Evolutionary conservation across 2,888 invertebrate species (phyloP), one percentile per base, ranked within the genome.

Genomic region (Raillietiella orientalis): DNA sequence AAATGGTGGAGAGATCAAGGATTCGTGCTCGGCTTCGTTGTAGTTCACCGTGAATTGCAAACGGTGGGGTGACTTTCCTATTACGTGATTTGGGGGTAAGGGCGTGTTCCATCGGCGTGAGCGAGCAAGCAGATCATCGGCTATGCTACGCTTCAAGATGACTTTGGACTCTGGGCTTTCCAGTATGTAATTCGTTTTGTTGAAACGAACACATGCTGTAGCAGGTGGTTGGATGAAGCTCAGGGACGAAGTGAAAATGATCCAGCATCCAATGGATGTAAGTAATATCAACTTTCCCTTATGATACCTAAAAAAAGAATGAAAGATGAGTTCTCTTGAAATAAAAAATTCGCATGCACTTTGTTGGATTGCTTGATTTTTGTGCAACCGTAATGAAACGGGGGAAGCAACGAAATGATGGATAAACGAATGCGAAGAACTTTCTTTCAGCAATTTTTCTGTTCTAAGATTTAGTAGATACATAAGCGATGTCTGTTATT

Each of bases 201-300:
- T 67, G 29, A 50, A 52, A 5, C 48, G 40, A 42, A 84, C 61
- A 46, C 87, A 90, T n/a, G 69, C 64, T 27, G 75, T 67, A 2
- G 84, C 72, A 21, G 74, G 69, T 1, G 93, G 90, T 42, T 82
- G 75, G 36, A 93, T 75, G 49, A 87, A 84, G 31, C 82, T 79
- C 38, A 96, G 52, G 2, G 87, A 82, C 36, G 93, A 58, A 22
- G 93, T 96, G 53, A 93, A 96, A 30, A 87, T 59, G 31, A 96
- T 74, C 84, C 93, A 90, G 30, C 82, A 77, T 23, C 72, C 63
- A 26, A 96, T 52, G 2, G 90, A 84, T 25, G 71, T 72, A 28
- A 96, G 49, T 30, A 96, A 55, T 35, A 96, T 56, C 34, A 71
- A 55, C 47, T 75, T 75, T 5, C 77, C 77, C 43, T 70, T 70